These are phyloP conservation scores for Porites australiensis DNA, from an alignment of 64 coral and sea anemone genomes.

Conservation along the genomic window DNA sequence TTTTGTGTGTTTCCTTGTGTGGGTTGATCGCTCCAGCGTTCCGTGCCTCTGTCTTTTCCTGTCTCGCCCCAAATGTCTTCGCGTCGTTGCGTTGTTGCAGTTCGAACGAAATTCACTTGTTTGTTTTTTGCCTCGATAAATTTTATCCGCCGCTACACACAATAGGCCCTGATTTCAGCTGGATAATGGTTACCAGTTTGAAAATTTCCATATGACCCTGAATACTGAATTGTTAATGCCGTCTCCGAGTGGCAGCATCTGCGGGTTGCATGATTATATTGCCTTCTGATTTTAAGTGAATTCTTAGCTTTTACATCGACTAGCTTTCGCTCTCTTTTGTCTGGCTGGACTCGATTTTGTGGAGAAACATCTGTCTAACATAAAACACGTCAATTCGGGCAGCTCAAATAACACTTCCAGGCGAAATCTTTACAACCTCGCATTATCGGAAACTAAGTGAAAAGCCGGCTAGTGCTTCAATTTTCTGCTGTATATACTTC, in stretches of 20 bases:
- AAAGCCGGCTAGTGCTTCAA: not conserved
- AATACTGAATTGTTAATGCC: slow-evolving; percentile 3
- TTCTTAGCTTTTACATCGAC: not conserved
- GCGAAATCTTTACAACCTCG: not conserved
- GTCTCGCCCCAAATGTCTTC: slow-evolving; percentile 5
- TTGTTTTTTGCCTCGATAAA: not conserved
- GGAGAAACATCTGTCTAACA: not conserved
- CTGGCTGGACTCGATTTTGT: not conserved
- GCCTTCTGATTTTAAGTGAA: not conserved
- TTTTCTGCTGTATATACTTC: not conserved
- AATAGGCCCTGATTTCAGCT: not conserved
- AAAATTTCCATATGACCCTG: not conserved
- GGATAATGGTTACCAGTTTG: not conserved
- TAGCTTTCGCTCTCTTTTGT: not conserved
- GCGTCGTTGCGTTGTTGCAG: not conserved
- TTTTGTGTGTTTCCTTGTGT: slow-evolving; percentile 5
- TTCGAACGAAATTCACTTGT: not conserved
- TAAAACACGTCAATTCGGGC: not conserved
- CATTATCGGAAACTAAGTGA: not conserved
- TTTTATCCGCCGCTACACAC: not conserved
- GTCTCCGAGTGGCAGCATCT: not conserved
- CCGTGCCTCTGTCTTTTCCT: slow-evolving; percentile 10
- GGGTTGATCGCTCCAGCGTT: not conserved
- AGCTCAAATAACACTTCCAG: not conserved
- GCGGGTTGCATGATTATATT: not conserved